Conservation (phyloP, 2,888 invertebrate species). For the Volucella zonaria region DNA sequence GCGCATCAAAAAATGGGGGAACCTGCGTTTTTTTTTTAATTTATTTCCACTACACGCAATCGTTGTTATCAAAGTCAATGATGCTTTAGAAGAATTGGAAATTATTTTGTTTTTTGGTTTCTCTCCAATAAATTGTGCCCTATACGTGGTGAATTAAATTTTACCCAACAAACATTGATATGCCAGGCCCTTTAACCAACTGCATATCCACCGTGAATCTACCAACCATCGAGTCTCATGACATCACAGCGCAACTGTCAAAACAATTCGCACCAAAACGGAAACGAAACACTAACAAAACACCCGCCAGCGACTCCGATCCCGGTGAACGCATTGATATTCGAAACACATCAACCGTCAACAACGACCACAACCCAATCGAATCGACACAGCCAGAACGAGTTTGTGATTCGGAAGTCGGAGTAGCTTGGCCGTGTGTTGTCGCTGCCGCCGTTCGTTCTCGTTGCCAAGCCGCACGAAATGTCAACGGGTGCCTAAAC, state of each 20-base stretch:
- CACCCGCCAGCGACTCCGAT: not conserved
- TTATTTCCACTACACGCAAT: too few species aligned
- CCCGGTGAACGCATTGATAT: constrained; percentile 8
- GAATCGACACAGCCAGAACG: constrained; percentile 49
- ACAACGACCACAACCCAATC: constrained; percentile 61
- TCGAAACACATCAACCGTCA: constrained; percentile 64
- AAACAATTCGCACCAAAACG: constrained; percentile 11
- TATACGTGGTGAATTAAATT: too few species aligned
- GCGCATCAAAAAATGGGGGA: too few species aligned
- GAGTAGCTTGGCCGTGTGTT: constrained; percentile 61
- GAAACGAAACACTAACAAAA: constrained; percentile 59
- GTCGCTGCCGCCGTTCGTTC: constrained; percentile 60
- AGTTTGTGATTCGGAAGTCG: constrained; percentile 60
- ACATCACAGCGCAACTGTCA: constrained; percentile 50
- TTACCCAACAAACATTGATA: not conserved
- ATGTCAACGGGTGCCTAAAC: constrained; percentile 33
- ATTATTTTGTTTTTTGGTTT: not conserved
- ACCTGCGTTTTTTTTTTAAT: too few species aligned
- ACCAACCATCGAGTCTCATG: constrained; percentile 47
- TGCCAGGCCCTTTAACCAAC: not conserved
- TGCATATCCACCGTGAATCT: not conserved
- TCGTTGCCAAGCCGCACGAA: constrained; percentile 53
- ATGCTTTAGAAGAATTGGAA: not conserved
- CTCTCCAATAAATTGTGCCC: not conserved
- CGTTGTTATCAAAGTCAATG: not conserved